A percentile compares a stretch with the other conserved stretches of the same genome.
Evolutionary conservation across 2,113 vertebrate genomes (phyloP).

Genomic region (Bungarus multicinctus): DNA sequence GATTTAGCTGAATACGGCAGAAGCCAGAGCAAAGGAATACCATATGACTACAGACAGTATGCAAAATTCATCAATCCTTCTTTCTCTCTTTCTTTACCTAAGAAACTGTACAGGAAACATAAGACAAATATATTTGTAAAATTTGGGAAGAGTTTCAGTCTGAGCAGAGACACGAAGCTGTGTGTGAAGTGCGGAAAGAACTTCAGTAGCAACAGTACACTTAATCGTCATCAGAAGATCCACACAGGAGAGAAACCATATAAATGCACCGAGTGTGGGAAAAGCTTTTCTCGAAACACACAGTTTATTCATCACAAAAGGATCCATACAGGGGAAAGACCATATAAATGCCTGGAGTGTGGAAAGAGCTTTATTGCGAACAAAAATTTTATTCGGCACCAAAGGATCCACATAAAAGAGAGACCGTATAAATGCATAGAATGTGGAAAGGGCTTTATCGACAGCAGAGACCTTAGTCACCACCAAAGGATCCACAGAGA

Average conservation of each 20-base stretch:
- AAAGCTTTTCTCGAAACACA: neutral
- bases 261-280: neutral
- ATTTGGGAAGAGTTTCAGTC: neutral
- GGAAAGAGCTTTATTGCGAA: neutral
- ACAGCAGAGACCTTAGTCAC: neutral
- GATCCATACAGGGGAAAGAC: neutral
- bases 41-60: neutral
- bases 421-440: neutral
- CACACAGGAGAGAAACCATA: neutral
- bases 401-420: neutral
- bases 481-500: neutral
- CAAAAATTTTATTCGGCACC: neutral
- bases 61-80: neutral
- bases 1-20: neutral
- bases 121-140: neutral
- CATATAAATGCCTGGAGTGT: neutral
- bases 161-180: neutral
- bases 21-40: neutral
- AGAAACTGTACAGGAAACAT: neutral
- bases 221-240: neutral
- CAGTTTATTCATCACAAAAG: neutral
- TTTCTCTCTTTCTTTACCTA: neutral
- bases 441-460: neutral
- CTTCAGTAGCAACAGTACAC: neutral
- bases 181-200: neutral